Evolutionary conservation across 2,888 invertebrate genomes (phyloP), one percentile per base, ranked within the genome.

Genomic region (Perdita meconis): DNA sequence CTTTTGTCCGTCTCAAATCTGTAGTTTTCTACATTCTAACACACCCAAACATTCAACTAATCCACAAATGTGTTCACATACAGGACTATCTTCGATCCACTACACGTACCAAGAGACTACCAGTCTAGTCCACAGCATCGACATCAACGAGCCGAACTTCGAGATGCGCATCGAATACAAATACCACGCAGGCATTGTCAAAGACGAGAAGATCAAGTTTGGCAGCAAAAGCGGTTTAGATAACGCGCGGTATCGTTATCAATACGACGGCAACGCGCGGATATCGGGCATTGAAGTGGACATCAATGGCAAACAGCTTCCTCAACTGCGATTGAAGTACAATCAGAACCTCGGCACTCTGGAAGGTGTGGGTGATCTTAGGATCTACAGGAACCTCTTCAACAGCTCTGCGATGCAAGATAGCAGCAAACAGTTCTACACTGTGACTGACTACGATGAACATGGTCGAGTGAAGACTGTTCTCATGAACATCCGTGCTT

Each of bases 241-340:
- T 83, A 97, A 97, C 79, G 97, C 97, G 0, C 97, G 97, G 90
- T 97, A 97, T 90, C 96, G 96, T 86, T 98, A 97, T 89, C 96
- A 97, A 84, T 98, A 98, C 90, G 98, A 99, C 90, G 97, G 97
- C 1, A 97, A 98, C 89, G 98, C 98, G 0, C 94, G 98, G 66
- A 94, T 98, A 59, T 97, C 97, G 0, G 96, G 96, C 13, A 96
- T 98, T 78, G 97, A 98, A 88, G 96, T 97, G 70, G 96, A 97
- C 88, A 96, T 98, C 70, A 97, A 97, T 89, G 97, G 97, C 80
- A 97, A 97, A 90, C 96, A 97, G 92, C 93, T 97, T 90, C 97
- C 97, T 0, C 96, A 96, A 78, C 93, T 97, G 51, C 94, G 97
- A 80, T 93, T 97, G 81, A 97, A 97, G 89, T 98, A 97, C 92